Evolutionary conservation across 2,888 invertebrate species (phyloP).

Genomic region (Gryllus longicercus): DNA sequence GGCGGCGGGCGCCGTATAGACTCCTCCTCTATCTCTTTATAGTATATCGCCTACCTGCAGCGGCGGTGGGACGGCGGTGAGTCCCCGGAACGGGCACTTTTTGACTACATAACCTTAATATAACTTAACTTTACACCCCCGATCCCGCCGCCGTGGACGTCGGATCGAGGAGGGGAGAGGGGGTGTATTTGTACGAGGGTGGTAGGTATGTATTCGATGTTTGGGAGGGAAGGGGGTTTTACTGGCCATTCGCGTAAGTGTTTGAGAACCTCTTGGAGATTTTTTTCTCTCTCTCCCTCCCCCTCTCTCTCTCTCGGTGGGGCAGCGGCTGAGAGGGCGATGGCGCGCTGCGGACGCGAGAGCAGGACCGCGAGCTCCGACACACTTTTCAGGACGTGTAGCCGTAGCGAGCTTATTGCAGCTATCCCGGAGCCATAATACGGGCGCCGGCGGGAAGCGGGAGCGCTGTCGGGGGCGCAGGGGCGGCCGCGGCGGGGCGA

Average conservation of each 20-base stretch:
- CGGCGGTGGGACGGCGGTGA: background rate
- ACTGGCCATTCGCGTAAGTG: background rate
- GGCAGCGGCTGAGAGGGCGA: background rate
- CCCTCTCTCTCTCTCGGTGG: background rate
- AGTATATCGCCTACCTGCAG: slow-evolving; percentile 17
- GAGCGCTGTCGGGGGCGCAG: background rate
- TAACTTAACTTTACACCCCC: slow-evolving; percentile 10
- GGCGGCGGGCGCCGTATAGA: background rate
- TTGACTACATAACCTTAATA: slow-evolving; percentile 17
- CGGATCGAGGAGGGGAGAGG: too few relatives aligned
- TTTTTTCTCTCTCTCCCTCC: background rate
- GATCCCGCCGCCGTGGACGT: background rate
- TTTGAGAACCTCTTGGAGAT: slow-evolving; percentile 2
- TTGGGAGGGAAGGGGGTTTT: background rate
- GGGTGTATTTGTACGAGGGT: background rate
- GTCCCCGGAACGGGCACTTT: background rate
- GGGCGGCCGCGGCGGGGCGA: background rate
- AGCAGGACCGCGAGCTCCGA: background rate
- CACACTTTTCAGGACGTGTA: background rate
- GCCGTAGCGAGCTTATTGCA: slow-evolving; percentile 17
- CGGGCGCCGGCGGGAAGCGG: background rate
- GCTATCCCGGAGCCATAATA: slow-evolving; percentile 17
- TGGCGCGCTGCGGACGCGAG: background rate
- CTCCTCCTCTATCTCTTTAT: background rate
- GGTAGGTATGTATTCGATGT: background rate